Evolutionary conservation across 2,113 vertebrate species (phyloP).

Genomic region (Hippocampus zosterae): DNA sequence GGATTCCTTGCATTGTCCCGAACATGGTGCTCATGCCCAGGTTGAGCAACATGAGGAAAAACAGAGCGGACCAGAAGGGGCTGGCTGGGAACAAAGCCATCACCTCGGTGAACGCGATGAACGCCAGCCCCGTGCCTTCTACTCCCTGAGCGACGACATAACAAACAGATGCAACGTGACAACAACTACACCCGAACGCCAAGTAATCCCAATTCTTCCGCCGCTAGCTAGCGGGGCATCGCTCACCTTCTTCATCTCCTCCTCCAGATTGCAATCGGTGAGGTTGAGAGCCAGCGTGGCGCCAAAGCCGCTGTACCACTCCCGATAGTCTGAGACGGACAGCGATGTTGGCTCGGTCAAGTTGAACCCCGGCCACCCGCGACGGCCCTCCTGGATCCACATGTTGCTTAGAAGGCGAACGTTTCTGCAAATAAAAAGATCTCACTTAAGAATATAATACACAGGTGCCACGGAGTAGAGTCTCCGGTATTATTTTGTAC

Average conservation of each 20-base stretch:
- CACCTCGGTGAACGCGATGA: constrained; percentile 97
- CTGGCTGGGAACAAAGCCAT: constrained; percentile 95
- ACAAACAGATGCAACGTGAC: neutral
- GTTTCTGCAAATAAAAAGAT: constrained; percentile 54
- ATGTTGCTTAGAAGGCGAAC: constrained; percentile 54
- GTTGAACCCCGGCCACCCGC: constrained; percentile 64
- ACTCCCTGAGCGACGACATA: constrained; percentile 77
- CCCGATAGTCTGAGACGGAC: constrained; percentile 64
- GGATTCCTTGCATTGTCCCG: constrained; percentile 97
- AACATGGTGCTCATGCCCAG: constrained; percentile 98
- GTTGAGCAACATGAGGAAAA: constrained; percentile 98
- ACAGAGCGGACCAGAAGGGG: constrained; percentile 96
- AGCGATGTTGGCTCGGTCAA: constrained; percentile 60
- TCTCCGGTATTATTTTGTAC: neutral
- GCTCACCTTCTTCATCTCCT: constrained; percentile 74
- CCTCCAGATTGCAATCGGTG: constrained; percentile 71
- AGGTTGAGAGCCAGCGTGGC: constrained; percentile 52
- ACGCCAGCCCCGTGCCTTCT: constrained; percentile 94
- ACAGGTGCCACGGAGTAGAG: neutral
- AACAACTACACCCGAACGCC: neutral
- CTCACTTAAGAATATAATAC: neutral
- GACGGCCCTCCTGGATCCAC: constrained; percentile 27
- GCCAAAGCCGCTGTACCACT: constrained; percentile 67
- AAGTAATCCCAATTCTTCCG: no score
- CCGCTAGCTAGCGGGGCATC: no score